Evolutionary conservation across 2,888 invertebrate species (phyloP).

Genomic region (Epistrophella euchroma): DNA sequence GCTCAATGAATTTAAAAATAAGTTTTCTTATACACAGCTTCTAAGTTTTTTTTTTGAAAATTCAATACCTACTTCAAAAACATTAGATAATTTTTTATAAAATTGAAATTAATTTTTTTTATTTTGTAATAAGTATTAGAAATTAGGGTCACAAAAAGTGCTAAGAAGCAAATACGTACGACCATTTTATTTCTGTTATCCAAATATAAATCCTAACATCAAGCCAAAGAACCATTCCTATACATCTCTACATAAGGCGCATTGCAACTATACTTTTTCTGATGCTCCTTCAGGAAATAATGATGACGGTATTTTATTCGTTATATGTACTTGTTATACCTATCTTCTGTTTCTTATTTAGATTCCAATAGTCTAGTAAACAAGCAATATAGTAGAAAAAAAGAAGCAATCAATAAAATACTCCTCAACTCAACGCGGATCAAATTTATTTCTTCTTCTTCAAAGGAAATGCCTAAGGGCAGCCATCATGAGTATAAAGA

Average conservation of each 20-base stretch:
- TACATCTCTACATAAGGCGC: neutral
- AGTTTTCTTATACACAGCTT: too few relatives aligned
- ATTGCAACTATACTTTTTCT: neutral
- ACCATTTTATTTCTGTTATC: neutral
- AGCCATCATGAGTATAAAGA: neutral
- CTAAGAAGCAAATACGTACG: too few relatives aligned
- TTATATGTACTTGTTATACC: neutral
- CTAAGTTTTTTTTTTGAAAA: too few relatives aligned
- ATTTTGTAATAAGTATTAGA: too few relatives aligned
- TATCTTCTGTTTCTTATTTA: slow-evolving; percentile 6
- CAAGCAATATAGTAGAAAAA: slow-evolving; percentile 29
- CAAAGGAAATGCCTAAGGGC: slow-evolving; percentile 67
- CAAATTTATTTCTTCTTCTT: slow-evolving; percentile 65
- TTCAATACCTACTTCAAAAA: too few relatives aligned
- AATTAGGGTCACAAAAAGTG: too few relatives aligned
- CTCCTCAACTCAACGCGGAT: slow-evolving; percentile 67
- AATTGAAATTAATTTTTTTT: too few relatives aligned
- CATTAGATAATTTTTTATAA: too few relatives aligned
- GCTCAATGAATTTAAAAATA: too few relatives aligned
- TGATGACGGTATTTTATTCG: neutral
- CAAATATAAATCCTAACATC: neutral
- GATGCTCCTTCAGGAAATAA: slow-evolving; percentile 13
- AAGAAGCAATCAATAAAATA: slow-evolving; percentile 63
- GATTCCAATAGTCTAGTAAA: slow-evolving; percentile 25
- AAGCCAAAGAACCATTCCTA: neutral